Percentiles rank a stretch among this genome's conserved stretches.
phyloP scores from a whole-genome alignment of 2,113 vertebrate genomes.

The Alectura lathami region DNA sequence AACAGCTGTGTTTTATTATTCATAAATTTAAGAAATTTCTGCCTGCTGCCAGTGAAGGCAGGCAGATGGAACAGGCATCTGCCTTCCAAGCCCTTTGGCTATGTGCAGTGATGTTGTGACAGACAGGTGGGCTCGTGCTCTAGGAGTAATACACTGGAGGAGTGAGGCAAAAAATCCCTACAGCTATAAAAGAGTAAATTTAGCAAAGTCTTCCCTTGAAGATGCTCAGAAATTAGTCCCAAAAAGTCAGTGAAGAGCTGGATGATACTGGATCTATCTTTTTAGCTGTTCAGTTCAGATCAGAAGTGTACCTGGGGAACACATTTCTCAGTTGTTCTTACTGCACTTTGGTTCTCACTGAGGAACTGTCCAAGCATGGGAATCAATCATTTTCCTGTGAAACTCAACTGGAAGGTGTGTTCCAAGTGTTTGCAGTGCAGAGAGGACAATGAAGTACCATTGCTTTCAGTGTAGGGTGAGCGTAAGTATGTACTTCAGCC shows the following conservation, averaged over 20 bases:
- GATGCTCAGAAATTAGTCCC: not conserved
- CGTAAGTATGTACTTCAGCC: no score
- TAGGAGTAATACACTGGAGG: not conserved
- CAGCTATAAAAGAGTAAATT: not conserved
- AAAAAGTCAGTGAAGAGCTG: not conserved
- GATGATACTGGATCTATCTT: not conserved
- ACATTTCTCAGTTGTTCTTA: not conserved
- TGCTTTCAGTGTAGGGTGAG: no score
- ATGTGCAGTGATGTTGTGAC: not conserved
- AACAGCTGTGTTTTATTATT: conserved; percentile 7
- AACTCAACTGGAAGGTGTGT: not conserved
- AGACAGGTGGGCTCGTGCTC: not conserved
- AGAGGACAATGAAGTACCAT: no score
- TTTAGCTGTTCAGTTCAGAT: not conserved
- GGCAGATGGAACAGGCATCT: not conserved
- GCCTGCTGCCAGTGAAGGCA: not conserved
- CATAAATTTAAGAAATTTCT: not conserved
- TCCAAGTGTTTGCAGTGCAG: not conserved
- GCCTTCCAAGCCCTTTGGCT: not conserved
- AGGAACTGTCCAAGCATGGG: not conserved
- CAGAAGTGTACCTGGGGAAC: not conserved
- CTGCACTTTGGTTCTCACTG: not conserved
- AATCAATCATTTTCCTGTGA: not conserved
- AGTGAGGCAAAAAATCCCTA: not conserved
- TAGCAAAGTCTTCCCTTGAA: not conserved